Evolutionary conservation across 2,113 vertebrate species (phyloP).

Genomic region (Limanda limanda): DNA sequence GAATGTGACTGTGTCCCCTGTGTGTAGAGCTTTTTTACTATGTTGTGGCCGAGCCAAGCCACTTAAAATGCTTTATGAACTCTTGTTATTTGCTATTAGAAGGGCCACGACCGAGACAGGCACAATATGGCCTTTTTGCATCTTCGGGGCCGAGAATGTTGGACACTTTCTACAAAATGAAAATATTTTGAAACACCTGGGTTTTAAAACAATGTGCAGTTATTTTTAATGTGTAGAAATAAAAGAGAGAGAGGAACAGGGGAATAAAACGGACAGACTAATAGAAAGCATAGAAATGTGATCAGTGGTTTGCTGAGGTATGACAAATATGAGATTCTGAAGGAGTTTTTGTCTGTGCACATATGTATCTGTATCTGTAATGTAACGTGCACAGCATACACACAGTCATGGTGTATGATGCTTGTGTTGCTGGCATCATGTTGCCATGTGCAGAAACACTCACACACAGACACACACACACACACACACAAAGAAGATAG

Average conservation of each 20-base stretch:
- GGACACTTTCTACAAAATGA: neutral
- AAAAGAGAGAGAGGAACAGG: neutral
- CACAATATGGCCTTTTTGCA: slow-evolving; percentile 1
- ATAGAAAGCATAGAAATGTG: neutral
- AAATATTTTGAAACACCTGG: no score
- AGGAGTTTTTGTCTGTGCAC: neutral
- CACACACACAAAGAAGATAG: slow-evolving; percentile 27
- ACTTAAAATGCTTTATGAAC: slow-evolving; percentile 23
- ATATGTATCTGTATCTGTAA: neutral
- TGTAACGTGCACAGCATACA: neutral
- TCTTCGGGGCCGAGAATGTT: neutral
- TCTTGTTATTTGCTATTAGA: slow-evolving; percentile 7
- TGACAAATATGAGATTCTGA: neutral
- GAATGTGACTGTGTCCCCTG: slow-evolving; percentile 32
- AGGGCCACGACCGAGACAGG: neutral
- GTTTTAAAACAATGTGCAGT: no score
- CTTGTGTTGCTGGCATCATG: slow-evolving; percentile 19
- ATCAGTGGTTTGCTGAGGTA: neutral
- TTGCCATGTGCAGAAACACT: slow-evolving; percentile 13
- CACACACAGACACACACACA: neutral
- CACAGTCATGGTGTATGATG: neutral
- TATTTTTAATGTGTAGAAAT: no score
- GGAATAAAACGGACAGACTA: neutral
- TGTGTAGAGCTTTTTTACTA: slow-evolving; percentile 25
- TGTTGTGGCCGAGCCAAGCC: slow-evolving; percentile 14